These are phyloP conservation scores for Erpornis zantholeuca DNA, from an alignment of 2,113 vertebrate species.

Conservation along the genomic window DNA sequence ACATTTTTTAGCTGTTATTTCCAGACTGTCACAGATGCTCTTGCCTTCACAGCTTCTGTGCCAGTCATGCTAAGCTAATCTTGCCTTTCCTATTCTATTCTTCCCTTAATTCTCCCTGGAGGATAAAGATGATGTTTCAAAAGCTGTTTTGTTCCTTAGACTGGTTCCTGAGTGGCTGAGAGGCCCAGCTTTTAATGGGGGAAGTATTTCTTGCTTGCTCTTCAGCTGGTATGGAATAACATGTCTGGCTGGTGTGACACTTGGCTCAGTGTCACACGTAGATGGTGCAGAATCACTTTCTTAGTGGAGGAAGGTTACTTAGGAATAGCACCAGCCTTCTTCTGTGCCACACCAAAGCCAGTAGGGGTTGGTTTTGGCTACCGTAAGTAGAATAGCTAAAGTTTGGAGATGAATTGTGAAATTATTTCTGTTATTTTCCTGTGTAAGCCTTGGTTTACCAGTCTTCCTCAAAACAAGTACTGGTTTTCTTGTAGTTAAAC, in stretches of 20 bases:
- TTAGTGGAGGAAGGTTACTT: not conserved
- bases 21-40: not conserved
- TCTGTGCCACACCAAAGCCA: not conserved
- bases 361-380: not conserved
- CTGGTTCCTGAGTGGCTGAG: not conserved
- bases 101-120: not conserved
- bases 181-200: not conserved
- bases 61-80: not conserved
- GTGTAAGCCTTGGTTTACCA: not conserved
- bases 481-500: not conserved
- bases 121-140: not conserved
- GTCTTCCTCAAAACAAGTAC: not conserved
- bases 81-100: not conserved
- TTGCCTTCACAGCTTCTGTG: not conserved
- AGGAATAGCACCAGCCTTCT: not conserved
- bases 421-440: not conserved
- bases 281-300: not conserved
- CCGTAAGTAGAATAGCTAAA: not conserved
- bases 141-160: not conserved
- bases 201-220: not conserved
- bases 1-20: not conserved
- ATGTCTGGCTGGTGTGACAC: not conserved
- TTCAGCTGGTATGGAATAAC: not conserved
- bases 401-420: not conserved
- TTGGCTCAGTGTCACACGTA: not conserved